Conservation (phyloP, 1,140 invertebrate species). For the Calephelis nemesis region DNA sequence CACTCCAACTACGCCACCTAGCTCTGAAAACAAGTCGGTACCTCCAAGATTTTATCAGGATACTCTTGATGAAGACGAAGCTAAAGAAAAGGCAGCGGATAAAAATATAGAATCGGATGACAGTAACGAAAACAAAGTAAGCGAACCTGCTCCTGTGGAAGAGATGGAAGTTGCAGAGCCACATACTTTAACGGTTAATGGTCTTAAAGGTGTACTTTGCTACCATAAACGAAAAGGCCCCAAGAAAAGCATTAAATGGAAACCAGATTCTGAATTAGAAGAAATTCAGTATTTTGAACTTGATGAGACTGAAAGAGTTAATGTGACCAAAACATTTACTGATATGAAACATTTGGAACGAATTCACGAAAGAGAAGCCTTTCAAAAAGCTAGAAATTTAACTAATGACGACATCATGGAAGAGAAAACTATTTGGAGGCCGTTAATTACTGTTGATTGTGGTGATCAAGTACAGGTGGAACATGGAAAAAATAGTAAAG, state of each 20-base stretch:
- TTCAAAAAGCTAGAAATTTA: constrained; percentile 86
- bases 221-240: constrained; percentile 85
- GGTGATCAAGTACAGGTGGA: constrained; percentile 82
- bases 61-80: constrained; percentile 87
- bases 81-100: constrained; percentile 51
- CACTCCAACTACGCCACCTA: constrained; percentile 66
- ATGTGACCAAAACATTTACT: constrained; percentile 95
- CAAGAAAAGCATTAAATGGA: constrained; percentile 93
- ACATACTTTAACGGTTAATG: constrained; percentile 65
- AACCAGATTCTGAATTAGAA: constrained; percentile 87
- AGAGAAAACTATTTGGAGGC: constrained; percentile 86
- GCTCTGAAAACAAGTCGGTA: constrained; percentile 73
- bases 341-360: constrained; percentile 95
- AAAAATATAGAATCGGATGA: constrained; percentile 43
- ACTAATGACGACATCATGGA: constrained; percentile 89
- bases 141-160: constrained; percentile 79
- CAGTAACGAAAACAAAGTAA: constrained; percentile 33
- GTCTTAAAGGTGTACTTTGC: constrained; percentile 83
- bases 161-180: constrained; percentile 54
- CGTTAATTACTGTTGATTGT: constrained; percentile 84
- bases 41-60: constrained; percentile 95
- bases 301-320: constrained; percentile 96
- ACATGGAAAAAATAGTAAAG: constrained; percentile 89
- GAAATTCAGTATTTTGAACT: constrained; percentile 93
- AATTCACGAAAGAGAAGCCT: constrained; percentile 90